Conservation (phyloP, 2,113 vertebrate species). For the Amazona vittata region DNA sequence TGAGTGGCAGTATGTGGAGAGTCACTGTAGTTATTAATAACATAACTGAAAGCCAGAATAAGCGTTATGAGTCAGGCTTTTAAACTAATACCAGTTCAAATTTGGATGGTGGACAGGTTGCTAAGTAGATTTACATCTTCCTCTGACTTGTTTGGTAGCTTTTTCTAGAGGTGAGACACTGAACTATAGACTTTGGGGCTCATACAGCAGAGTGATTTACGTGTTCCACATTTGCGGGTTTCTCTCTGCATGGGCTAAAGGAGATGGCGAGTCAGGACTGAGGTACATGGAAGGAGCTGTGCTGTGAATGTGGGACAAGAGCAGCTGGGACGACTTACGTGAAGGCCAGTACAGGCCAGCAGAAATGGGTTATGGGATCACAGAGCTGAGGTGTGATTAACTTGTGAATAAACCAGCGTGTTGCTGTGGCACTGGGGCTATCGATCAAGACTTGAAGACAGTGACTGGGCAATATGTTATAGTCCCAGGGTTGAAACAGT, state of each 20-base stretch:
- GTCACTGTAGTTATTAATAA: neutral
- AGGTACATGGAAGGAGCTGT: neutral
- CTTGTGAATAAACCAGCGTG: neutral
- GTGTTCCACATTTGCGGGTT: neutral
- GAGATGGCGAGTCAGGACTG: neutral
- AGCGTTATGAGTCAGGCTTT: neutral
- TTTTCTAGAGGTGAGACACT: neutral
- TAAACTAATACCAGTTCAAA: neutral
- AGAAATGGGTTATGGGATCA: neutral
- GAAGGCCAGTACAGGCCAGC: accelerated
- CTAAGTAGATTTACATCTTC: neutral
- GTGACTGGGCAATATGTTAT: neutral
- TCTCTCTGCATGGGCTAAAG: neutral
- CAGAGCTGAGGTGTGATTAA: neutral
- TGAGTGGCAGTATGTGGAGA: neutral
- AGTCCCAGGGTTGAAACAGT: neutral
- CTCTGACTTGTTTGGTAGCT: neutral
- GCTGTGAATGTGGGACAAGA: neutral
- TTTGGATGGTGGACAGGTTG: neutral
- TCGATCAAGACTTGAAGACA: neutral
- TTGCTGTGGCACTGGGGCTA: neutral
- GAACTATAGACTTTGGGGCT: neutral
- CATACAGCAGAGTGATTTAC: neutral
- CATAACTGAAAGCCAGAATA: neutral
- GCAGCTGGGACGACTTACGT: neutral